Evolutionary conservation across 2,113 vertebrate species (phyloP).

Genomic region (Mesembrinibis cayennensis): DNA sequence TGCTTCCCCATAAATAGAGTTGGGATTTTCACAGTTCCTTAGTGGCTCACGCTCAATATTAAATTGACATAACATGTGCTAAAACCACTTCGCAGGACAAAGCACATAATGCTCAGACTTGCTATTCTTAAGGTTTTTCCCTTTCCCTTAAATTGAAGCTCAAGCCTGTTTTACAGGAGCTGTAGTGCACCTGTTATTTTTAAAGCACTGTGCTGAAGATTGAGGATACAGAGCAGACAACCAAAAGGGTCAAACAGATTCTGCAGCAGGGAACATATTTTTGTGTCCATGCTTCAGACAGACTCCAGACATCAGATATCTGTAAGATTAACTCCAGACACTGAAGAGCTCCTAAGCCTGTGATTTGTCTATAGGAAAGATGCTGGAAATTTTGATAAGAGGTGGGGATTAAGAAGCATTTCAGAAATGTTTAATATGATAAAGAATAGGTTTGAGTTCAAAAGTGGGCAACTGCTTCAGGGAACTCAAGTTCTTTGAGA

Average conservation of each 20-base stretch:
- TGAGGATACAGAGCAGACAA: neutral
- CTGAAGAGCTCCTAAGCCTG: neutral
- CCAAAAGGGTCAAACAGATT: neutral
- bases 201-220: neutral
- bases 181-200: neutral
- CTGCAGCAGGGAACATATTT: neutral
- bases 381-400: neutral
- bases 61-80: neutral
- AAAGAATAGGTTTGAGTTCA: neutral
- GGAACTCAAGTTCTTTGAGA: neutral
- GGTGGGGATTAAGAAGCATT: neutral
- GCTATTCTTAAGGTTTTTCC: neutral
- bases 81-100: neutral
- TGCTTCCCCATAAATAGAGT: neutral
- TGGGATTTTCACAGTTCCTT: neutral
- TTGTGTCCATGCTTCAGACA: neutral
- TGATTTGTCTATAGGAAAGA: neutral
- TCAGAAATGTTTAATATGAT: neutral
- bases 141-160: neutral
- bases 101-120: neutral
- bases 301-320: slow-evolving; percentile 1
- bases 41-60: neutral
- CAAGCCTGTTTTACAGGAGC: neutral
- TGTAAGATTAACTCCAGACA: slow-evolving; percentile 27
- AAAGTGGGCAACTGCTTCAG: neutral